phyloP scores from a whole-genome alignment of 2,113 vertebrate genomes.

The Variabilichromis moorii region DNA sequence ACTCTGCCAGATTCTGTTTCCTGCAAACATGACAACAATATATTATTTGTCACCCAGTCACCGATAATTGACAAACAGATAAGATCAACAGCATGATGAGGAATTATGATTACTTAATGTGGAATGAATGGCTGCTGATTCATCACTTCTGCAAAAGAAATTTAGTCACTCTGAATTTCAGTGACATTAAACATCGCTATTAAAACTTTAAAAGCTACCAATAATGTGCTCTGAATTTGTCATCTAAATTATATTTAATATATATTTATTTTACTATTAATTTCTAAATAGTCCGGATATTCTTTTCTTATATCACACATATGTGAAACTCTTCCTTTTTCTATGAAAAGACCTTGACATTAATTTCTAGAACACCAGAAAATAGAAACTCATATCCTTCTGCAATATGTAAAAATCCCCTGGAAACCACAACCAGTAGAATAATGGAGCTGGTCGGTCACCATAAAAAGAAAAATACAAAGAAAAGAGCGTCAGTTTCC shows the following conservation, averaged over 20 bases:
- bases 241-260: fast-evolving
- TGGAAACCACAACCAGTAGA: background rate
- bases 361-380: background rate
- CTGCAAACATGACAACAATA: background rate
- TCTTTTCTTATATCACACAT: background rate
- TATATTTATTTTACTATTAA: fast-evolving
- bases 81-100: background rate
- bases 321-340: background rate
- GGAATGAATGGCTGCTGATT: background rate
- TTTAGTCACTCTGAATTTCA: background rate
- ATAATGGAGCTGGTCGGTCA: background rate
- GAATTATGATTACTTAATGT: background rate
- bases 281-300: background rate
- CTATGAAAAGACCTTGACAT: background rate
- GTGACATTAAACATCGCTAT: background rate
- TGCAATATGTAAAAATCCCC: background rate
- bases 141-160: background rate
- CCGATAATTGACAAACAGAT: background rate
- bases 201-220: background rate
- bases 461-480: background rate
- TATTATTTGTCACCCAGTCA: background rate
- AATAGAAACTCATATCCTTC: background rate
- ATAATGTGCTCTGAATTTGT: background rate
- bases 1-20: background rate
- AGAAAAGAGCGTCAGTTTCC: background rate